Evolutionary conservation across 2,888 invertebrate species (phyloP), one percentile per base, ranked within the genome.

Genomic region (Scaptomyza polygonia): DNA sequence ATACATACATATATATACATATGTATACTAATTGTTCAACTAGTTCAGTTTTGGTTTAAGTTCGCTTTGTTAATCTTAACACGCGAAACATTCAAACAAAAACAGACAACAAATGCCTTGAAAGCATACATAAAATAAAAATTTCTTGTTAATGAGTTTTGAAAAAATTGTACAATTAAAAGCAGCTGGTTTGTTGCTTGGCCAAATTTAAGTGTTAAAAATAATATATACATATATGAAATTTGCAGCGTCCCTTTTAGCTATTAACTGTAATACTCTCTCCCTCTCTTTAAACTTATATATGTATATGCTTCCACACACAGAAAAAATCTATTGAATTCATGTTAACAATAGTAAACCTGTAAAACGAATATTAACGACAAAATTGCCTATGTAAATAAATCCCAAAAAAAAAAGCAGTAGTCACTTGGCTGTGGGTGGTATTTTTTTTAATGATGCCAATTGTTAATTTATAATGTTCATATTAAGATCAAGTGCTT

Each of bases 381-480:
- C 61, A 68, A 85, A 75, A 70, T 77, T 72, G 67, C 77, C 77
- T 65, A 65, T 82, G 81, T 82, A 82, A 82, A 82, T 82, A 82
- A 85, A 79, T 55, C 57, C 58, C 0, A 8, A 64, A 71, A 21
- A 39, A 39, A 39, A 16, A 39, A 32, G 3, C 9, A n/a, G n/a
- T 42, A 70, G 48, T 21, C 68, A 72, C 75, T 68, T 64, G 70
- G 72, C 77, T 67, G 72, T 68, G 79, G 86, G 65, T 85, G 70
- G 83, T 66, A 9, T 16, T 9, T 39, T 56, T 69, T 74, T 70
- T 67, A 77, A 67, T 65, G 36, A 67, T 57, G 45, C 18, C 14
- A 30, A 40, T 47, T 47, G 14, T 12, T 29, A 29, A 45, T 48
- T 56, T 40, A 36, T 34, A 4, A 48, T 40, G 29, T 42, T 32